Evolutionary conservation across 1,140 invertebrate species (phyloP).

Genomic region (Catajapyx aquilonaris): DNA sequence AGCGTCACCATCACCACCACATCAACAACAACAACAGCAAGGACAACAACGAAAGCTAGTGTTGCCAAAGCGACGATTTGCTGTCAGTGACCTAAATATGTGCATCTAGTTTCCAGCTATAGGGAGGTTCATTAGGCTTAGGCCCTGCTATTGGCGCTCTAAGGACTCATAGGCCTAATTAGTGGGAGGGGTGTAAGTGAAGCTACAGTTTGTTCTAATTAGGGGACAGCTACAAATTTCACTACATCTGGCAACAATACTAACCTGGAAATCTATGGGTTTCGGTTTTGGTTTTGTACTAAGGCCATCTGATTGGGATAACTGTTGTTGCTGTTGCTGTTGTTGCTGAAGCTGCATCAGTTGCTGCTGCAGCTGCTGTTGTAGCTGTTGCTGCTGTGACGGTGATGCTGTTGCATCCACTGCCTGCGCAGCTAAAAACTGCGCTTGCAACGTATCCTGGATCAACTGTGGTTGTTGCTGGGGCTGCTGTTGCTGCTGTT

Average conservation of each 20-base stretch:
- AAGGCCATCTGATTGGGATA: slow-evolving; percentile 6
- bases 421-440: slow-evolving; percentile 5
- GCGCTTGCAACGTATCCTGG: slow-evolving; percentile 7
- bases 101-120: too few species aligned
- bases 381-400: slow-evolving; percentile 9
- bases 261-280: slow-evolving; percentile 8
- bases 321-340: slow-evolving; percentile 11
- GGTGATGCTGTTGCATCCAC: neutral
- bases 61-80: too few species aligned
- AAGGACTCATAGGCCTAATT: too few species aligned
- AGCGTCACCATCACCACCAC: too few species aligned
- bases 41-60: too few species aligned
- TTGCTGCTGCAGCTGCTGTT: slow-evolving; percentile 7
- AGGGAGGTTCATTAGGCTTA: too few species aligned
- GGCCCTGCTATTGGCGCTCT: too few species aligned
- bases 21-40: too few species aligned
- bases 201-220: too few species aligned
- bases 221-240: neutral
- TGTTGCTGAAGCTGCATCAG: slow-evolving; percentile 1
- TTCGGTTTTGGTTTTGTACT: slow-evolving; percentile 6
- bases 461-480: slow-evolving; percentile 6
- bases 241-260: neutral
- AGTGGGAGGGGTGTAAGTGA: too few species aligned
- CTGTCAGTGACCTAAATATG: too few species aligned
- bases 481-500: slow-evolving; percentile 12